Evolutionary conservation across 2,888 invertebrate genomes (phyloP), one percentile per base, ranked within the genome.

Genomic region (Melolontha melolontha): DNA sequence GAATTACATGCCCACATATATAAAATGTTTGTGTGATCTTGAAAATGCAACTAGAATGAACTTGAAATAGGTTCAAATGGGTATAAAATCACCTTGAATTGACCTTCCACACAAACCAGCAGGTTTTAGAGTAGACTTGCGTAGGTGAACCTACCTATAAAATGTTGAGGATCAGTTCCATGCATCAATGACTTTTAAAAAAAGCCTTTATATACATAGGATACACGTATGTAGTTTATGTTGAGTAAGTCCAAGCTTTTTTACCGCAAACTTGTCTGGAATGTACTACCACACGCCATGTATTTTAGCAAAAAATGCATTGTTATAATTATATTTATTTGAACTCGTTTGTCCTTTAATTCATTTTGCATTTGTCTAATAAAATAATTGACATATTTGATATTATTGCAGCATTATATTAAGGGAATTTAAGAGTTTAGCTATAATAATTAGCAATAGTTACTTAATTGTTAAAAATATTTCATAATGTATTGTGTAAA

Each of bases 51-150:
- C 59, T 59, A 29, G 12, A 4, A 44, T 22, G 59, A 59, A 59
- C 59, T 59, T 59, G 59, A 59, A 59, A 59, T 59, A 59, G 29
- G 41, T 59, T 59, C 59, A 59, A 59, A 59, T 59, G 59, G 59
- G 44, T 59, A 47, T 22, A 34, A 59, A 59, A 59, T 59, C 59
- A 59, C 59, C 59, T 59, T 59, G 59, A 59, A 47, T 59, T 59
- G 44, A 59, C 59, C 59, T 59, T 59, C 44, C 29, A 34, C 34
- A 29, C 44, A 27, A 59, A 22, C 34, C 44, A 59, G 59, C 59
- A 59, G 59, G 59, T 59, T 59, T 59, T 47, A 44, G 29, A 29
- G 59, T 59, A 59, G 59, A 59, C 47, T 44, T 59, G 59, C 59
- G 59, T 59, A 59, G 59, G 59, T 59, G 59, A 59, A 59, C 44